Evolutionary conservation across 2,888 invertebrate species (phyloP).

Genomic region (Tridacna crocea): DNA sequence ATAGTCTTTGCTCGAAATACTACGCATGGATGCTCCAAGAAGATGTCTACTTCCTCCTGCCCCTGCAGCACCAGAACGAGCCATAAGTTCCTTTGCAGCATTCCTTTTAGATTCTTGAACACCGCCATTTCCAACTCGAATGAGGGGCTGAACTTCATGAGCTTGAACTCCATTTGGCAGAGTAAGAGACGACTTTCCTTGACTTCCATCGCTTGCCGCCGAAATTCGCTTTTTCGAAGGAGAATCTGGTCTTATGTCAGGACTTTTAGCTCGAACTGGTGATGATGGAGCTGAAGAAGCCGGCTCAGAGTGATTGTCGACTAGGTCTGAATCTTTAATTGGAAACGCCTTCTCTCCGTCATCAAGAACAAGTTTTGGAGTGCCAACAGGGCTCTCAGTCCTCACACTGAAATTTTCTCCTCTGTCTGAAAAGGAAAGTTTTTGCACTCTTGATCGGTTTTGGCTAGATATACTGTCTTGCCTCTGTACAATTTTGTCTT

Average conservation of each 20-base stretch:
- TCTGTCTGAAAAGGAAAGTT: constrained; percentile 73
- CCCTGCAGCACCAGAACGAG: constrained; percentile 47
- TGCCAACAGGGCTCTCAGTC: constrained; percentile 47
- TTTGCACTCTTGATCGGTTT: constrained; percentile 54
- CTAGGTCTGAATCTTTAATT: constrained; percentile 23
- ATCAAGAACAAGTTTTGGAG: constrained; percentile 67
- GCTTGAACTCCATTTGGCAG: constrained; percentile 61
- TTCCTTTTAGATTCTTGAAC: constrained; percentile 33
- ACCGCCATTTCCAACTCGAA: constrained; percentile 63
- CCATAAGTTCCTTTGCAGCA: constrained; percentile 53
- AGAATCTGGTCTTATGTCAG: constrained; percentile 43
- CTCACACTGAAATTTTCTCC: constrained; percentile 60
- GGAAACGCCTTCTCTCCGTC: constrained; percentile 33
- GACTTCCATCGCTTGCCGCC: constrained; percentile 35
- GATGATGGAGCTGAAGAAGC: constrained; percentile 44
- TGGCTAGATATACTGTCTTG: constrained; percentile 61
- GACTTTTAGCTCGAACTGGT: constrained; percentile 47
- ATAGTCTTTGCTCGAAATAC: constrained; percentile 57
- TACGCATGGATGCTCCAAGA: constrained; percentile 49
- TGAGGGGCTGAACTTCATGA: constrained; percentile 67
- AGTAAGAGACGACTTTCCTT: constrained; percentile 30
- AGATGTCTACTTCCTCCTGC: constrained; percentile 44
- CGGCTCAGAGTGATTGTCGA: constrained; percentile 29
- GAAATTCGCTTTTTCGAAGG: constrained; percentile 46
- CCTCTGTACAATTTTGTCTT: constrained; percentile 58